Percentiles rank a stretch among this genome's conserved stretches.
Evolutionary conservation across 1,140 invertebrate genomes (phyloP).

Genomic region (Scaptomyza pallida): DNA sequence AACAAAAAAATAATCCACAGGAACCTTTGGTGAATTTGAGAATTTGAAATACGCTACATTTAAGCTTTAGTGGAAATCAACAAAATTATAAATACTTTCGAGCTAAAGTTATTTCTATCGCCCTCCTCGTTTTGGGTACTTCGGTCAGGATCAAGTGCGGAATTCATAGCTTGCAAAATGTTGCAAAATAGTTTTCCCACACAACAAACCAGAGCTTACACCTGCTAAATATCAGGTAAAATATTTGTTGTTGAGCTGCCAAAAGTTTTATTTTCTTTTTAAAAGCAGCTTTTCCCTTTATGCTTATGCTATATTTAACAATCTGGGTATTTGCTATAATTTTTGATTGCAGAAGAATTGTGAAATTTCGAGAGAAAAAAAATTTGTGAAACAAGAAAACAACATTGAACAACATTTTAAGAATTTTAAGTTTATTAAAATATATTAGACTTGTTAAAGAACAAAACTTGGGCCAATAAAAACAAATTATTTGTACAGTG

Average conservation of each 20-base stretch:
- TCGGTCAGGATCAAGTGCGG: neutral
- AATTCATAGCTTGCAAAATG: neutral
- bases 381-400: too few species aligned
- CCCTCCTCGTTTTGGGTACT: too few species aligned
- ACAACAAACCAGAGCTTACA: neutral
- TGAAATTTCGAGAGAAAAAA: too few species aligned
- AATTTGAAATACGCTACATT: slow-evolving; percentile 48
- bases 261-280: neutral
- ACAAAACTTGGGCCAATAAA: too few species aligned
- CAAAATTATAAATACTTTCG: slow-evolving; percentile 18
- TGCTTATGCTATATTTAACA: too few species aligned
- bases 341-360: too few species aligned
- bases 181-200: neutral
- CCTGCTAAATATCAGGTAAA: neutral
- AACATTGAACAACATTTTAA: too few species aligned
- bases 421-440: too few species aligned
- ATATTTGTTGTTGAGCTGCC: neutral
- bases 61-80: slow-evolving; percentile 15
- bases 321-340: too few species aligned
- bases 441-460: too few species aligned
- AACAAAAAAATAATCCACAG: neutral
- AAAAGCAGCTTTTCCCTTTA: too few species aligned
- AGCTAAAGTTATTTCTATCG: slow-evolving; percentile 6
- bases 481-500: too few species aligned
- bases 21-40: slow-evolving; percentile 6